Evolutionary conservation across 1,140 invertebrate genomes (phyloP), one percentile per base, ranked within the genome.

Genomic region (Heliconius melpomene): DNA sequence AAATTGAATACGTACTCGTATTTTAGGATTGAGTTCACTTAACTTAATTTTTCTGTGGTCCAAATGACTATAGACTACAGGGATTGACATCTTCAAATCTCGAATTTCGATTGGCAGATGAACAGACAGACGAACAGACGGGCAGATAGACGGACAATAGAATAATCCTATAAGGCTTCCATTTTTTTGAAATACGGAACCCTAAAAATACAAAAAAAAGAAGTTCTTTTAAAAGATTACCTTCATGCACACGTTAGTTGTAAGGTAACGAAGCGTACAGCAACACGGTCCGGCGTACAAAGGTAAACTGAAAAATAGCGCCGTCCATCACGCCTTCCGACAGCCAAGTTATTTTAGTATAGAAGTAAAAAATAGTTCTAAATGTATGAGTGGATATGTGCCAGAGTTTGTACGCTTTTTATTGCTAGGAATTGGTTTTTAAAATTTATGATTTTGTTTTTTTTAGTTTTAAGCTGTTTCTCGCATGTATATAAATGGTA

Each of bases 301-400:
- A 75, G 74, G 74, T 76, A 66, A 70, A 66, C 74, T 76, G 74
- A 76, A 76, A 76, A 76, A 76, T 76, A 66, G 74, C 74, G 26
- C 57, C 57, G 54, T 76, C 57, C 32, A 76, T 76, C 74, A 66
- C 36, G 74, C 16, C n/a, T 54, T 36, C 18, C 57, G 74, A 76
- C 74, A 66, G 74, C 13, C 50, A 76, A 76, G 74, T 76, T 76
- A 76, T 76, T 76, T 76, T 76, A 70, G 40, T 60, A 23, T 70
- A 7, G 11, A n/a, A 60, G 13, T 66, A 76, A 76, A 76, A 76
- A 76, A 66, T 66, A 29, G 23, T 66, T 66, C 60, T 26, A 66
- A 26, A 66, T 66, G 23, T 26, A 66, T 29, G 26, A 66, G 60
- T 66, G 60, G 60, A 26, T 66, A 66, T 23, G 26, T 66, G 60